phyloP scores from a whole-genome alignment of 2,888 invertebrate species.

The Thalpophila matura region DNA sequence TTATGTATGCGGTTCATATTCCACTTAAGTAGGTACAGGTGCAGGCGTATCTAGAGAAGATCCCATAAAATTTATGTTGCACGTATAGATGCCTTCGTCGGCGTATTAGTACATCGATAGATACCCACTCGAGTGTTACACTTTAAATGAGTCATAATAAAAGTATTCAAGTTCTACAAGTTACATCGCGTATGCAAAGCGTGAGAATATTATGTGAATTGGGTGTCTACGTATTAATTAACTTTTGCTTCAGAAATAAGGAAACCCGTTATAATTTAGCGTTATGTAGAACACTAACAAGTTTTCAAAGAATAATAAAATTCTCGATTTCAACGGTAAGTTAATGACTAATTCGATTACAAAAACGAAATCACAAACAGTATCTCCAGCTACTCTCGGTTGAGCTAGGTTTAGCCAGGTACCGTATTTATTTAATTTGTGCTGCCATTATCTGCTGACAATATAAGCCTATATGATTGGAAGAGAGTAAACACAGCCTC shows the following conservation, averaged over 20 bases:
- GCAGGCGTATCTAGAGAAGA: constrained; percentile 34
- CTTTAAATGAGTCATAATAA: constrained; percentile 67
- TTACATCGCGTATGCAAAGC: constrained; percentile 65
- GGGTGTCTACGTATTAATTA: constrained; percentile 61
- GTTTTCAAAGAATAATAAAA: constrained; percentile 46
- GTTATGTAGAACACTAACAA: constrained; percentile 52
- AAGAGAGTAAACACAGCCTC: constrained; percentile 47
- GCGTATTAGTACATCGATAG: constrained; percentile 53
- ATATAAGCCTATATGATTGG: constrained; percentile 43
- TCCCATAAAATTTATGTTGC: constrained; percentile 47
- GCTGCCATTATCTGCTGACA: constrained; percentile 23
- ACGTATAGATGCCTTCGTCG: constrained; percentile 33
- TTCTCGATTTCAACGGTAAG: constrained; percentile 61
- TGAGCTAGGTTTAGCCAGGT: constrained; percentile 23
- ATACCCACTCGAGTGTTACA: constrained; percentile 47
- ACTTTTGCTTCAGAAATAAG: constrained; percentile 69
- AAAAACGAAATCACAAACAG: constrained; percentile 52
- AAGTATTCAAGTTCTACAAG: constrained; percentile 68
- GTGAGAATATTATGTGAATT: constrained; percentile 69
- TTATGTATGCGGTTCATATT: constrained; percentile 41
- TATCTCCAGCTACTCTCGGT: constrained; percentile 24
- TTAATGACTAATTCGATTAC: constrained; percentile 56
- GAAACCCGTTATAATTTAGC: constrained; percentile 69
- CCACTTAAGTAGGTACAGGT: constrained; percentile 54
- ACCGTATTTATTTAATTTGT: constrained; percentile 19